A percentile compares a stretch with the other conserved stretches of the same genome.
phyloP scores from a whole-genome alignment of 2,797 vertebrate genomes.

The Anableps anableps region DNA sequence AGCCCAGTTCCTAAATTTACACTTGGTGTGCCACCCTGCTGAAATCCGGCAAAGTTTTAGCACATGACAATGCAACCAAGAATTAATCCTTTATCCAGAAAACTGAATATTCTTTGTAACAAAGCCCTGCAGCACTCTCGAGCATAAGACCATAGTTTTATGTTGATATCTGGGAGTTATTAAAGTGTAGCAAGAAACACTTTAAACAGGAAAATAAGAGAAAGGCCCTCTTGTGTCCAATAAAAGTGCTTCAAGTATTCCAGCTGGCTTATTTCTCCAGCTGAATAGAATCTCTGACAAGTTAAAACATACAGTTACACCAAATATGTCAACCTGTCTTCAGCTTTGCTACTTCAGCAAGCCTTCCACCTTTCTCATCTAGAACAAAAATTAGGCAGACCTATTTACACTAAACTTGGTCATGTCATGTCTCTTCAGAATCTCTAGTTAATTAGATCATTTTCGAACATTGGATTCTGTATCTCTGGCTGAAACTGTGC shows the following conservation, averaged over 20 bases:
- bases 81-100: slow-evolving; percentile 60
- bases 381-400: slow-evolving; percentile 71
- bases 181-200: slow-evolving; percentile 35
- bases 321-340: slow-evolving; percentile 31
- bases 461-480: background rate
- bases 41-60: slow-evolving; percentile 31
- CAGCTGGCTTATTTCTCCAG: slow-evolving; percentile 15
- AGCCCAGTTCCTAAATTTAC: slow-evolving; percentile 42
- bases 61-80: slow-evolving; percentile 53
- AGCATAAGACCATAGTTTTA: slow-evolving; percentile 57
- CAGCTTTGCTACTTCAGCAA: slow-evolving; percentile 42
- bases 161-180: slow-evolving; percentile 59
- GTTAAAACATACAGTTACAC: slow-evolving; percentile 6
- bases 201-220: slow-evolving; percentile 39
- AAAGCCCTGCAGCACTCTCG: slow-evolving; percentile 46
- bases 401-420: slow-evolving; percentile 68
- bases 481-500: background rate
- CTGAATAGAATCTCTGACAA: slow-evolving; percentile 23
- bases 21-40: slow-evolving; percentile 27
- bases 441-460: background rate
- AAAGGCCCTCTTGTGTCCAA: slow-evolving; percentile 38
- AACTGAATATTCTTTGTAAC: slow-evolving; percentile 50
- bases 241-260: slow-evolving; percentile 22
- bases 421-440: background rate
- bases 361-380: slow-evolving; percentile 59